Conservation (phyloP, 2,888 invertebrate species). For the Drosophila peninsularis region DNA sequence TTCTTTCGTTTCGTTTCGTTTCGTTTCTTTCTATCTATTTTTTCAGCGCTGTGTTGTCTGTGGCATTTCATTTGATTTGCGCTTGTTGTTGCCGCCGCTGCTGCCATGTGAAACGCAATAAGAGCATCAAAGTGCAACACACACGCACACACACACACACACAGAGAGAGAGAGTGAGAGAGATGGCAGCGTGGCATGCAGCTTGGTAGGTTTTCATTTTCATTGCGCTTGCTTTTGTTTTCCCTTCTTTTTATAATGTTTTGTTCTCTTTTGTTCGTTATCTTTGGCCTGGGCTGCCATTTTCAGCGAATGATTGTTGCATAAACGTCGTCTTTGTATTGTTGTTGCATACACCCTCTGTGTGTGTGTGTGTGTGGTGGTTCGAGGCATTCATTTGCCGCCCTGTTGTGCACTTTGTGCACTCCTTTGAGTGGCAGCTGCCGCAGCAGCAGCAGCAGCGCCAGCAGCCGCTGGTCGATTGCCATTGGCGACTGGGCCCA, state of each 20-base stretch:
- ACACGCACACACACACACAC: constrained; percentile 40
- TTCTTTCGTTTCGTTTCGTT: constrained; percentile 42
- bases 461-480: constrained; percentile 43
- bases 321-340: constrained; percentile 79
- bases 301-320: constrained; percentile 79
- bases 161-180: constrained; percentile 4
- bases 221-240: constrained; percentile 12
- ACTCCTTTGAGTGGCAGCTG: constrained; percentile 68
- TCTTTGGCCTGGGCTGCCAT: constrained; percentile 52
- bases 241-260: constrained; percentile 1
- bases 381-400: constrained; percentile 49
- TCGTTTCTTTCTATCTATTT: constrained; percentile 1
- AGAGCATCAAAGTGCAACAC: constrained; percentile 77
- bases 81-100: constrained; percentile 46
- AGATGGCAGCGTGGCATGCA: constrained; percentile 49
- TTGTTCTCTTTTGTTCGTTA: constrained; percentile 30
- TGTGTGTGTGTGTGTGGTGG: constrained; percentile 21
- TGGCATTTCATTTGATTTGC: constrained; percentile 79
- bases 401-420: constrained; percentile 73
- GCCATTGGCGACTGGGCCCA: constrained; percentile 49
- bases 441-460: constrained; percentile 20
- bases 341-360: constrained; percentile 50
- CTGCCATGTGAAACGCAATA: constrained; percentile 66
- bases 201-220: constrained; percentile 52
- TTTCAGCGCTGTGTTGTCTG: constrained; percentile 50